Base-by-base conservation (phyloP, 1,140 invertebrate species). In the Camponotus floridanus region DNA sequence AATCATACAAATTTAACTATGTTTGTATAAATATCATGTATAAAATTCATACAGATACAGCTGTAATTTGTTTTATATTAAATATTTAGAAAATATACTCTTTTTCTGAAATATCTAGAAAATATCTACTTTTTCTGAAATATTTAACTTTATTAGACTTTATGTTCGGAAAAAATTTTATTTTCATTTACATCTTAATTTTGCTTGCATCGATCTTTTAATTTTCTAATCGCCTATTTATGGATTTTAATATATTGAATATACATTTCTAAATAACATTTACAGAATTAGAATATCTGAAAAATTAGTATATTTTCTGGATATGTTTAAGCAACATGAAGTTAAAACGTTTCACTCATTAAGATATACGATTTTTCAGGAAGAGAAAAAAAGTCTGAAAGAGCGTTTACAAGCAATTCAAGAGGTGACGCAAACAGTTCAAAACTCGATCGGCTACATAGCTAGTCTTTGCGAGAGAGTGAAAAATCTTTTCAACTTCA, bases 401-500 rank as follows among this genome's bases (percentile, higher is more conserved):
- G 98, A 99, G 95, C 96, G 98, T 79, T 94, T 99, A 7, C 98
- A 99, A 95, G 98, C 98, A 3, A 98, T 99, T 86, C 99, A 99
- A 94, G 99, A 99, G 95, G 98, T 99, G 33, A 98, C 98, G 36
- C 97, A 98, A 95, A 98, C 97, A 51, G 98, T 99, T 1, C 99
- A 99, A 95, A 99, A 99, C 92, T 97, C 98, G 1, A 98, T 99
- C 71, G 99, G 99, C 48, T 98, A 98, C 91, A 97, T 99, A 89
- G 99, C 99, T 11, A 98, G 98, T 9, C 95, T 99, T 51, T 97
- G 98, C 76, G 99, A 99, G 95, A 97, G 97, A 93, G 96, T 99
- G 67, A 99, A 98, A 96, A 99, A 99, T 94, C 97, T 98, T 79
- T 98, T 99, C 95, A 99, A 99, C 94, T 99, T 99, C 95, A 98